Evolutionary conservation across 2,888 invertebrate genomes (phyloP), one percentile per base, ranked within the genome.

Genomic region (Tetragonula carbonaria): DNA sequence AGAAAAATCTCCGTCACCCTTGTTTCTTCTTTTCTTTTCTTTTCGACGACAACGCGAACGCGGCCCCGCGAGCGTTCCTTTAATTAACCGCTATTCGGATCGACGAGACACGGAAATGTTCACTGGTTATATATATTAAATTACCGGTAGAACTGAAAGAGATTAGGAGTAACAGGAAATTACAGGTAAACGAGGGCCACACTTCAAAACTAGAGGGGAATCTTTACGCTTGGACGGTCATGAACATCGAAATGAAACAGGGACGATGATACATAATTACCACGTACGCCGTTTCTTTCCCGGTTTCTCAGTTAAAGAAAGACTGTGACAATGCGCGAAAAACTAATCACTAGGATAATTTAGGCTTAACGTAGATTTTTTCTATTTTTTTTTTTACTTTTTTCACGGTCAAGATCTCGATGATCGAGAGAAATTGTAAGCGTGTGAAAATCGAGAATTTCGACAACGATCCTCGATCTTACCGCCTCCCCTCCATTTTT

Each of bases 51-150:
- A 21, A 51, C 38, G 23, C 53, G 51, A 18, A 45, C 28, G 23
- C 23, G 21, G 38, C 2, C 2, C 45, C 67, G 23, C 67, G 23
- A 18, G n/a, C 75, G 74, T 74, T 45, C 38, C 63, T 65, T 65
- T 65, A 65, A 80, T 80, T 80, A 82, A 71, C 38, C 51, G 51
- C 74, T 53, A 80, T 80, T 71, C 51, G 75, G 70, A 75, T 71
- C 65, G 75, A 82, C 70, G 82, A 66, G 82, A 82, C 81, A 55
- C 81, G 81, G 82, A 75, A 82, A 81, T 82, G 28, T 74, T 79
- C 79, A 79, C 45, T 63, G 73, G 73, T 68, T 33, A 33, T 33
- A 33, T 28, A 28, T 28, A 28, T 28, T 28, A 28, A 28, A 28
- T 28, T 28, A 28, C 28, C 28, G 28, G 28, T 28, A 28, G 28